Conservation (phyloP, 2,113 vertebrate species). For the Toxotes jaculatrix region DNA sequence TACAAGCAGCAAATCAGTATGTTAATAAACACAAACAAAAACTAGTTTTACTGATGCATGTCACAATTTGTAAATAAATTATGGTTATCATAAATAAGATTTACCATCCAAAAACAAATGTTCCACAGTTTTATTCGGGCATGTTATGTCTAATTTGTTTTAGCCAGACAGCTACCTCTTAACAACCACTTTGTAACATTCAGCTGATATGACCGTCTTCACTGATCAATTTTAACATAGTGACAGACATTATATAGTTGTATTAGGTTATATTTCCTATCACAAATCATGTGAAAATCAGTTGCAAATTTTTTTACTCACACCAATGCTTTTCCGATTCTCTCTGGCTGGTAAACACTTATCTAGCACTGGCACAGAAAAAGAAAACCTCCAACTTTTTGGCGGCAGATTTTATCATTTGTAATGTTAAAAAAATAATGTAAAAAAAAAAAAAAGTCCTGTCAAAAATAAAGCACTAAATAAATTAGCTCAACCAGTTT, state of each 20-base stretch:
- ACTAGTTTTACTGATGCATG: neutral
- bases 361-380: neutral
- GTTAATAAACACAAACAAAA: conserved; percentile 1
- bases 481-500: neutral
- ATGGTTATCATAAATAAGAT: neutral
- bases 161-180: conserved; percentile 28
- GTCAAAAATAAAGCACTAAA: neutral
- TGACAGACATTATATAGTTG: neutral
- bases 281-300: neutral
- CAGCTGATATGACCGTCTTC: neutral
- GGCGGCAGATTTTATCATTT: conserved; percentile 13
- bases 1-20: neutral
- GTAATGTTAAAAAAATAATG: conserved; percentile 2
- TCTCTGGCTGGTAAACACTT: conserved; percentile 9
- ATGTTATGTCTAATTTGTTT: neutral
- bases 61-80: neutral
- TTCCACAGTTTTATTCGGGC: neutral
- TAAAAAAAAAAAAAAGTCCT: neutral
- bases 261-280: neutral
- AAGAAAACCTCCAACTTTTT: conserved; percentile 15
- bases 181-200: neutral
- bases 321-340: neutral
- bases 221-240: neutral
- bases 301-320: neutral
- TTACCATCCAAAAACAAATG: neutral